Evolutionary conservation across 2,797 vertebrate genomes (phyloP).

Genomic region (Aphelocoma californica): DNA sequence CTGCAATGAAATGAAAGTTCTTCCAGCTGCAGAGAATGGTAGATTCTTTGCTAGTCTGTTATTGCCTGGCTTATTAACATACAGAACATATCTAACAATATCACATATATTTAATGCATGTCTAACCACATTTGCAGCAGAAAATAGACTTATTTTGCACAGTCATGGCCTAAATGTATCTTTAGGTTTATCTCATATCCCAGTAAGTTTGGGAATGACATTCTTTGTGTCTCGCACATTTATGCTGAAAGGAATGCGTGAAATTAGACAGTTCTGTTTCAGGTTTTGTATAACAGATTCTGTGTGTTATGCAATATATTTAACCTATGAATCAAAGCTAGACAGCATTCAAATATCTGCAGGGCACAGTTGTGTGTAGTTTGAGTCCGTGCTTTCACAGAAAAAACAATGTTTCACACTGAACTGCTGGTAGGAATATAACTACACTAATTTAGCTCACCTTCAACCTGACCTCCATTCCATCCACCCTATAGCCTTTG

Average conservation of each 20-base stretch:
- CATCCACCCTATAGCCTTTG: background rate
- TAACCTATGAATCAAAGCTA: background rate
- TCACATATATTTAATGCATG: background rate
- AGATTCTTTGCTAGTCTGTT: background rate
- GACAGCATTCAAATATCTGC: background rate
- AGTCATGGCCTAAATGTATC: background rate
- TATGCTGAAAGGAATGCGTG: background rate
- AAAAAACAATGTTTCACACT: background rate
- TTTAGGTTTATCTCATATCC: background rate
- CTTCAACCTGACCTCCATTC: background rate
- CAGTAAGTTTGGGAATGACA: background rate
- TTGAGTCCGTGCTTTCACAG: background rate
- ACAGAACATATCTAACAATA: background rate
- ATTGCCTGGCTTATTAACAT: background rate
- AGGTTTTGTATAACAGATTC: background rate
- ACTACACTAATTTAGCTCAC: background rate
- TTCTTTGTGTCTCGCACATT: background rate
- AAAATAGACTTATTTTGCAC: conserved; percentile 1
- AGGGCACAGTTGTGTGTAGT: background rate
- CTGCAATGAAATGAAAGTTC: background rate
- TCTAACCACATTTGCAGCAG: background rate
- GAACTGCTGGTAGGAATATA: background rate
- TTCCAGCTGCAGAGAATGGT: background rate
- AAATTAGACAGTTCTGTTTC: background rate
- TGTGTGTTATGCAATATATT: background rate